Conservation (phyloP, 2,888 invertebrate genomes). For the Ectemnius cavifrons region DNA sequence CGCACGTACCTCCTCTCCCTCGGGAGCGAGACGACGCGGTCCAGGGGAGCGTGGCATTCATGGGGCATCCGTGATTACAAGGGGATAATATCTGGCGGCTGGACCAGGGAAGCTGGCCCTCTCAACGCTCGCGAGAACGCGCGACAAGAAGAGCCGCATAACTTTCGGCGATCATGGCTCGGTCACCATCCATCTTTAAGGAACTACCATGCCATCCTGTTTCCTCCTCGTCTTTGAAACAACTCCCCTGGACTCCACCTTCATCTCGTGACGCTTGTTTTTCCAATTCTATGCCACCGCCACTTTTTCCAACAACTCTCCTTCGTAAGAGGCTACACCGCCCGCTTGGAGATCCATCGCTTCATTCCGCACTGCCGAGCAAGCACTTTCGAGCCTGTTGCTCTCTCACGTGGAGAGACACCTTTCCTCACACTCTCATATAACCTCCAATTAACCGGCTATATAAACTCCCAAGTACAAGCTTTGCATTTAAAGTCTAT, state of each 20-base stretch:
- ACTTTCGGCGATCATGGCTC: constrained; percentile 67
- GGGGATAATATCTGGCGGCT: constrained; percentile 60
- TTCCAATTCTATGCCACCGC: constrained; percentile 21
- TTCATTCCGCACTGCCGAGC: constrained; percentile 65
- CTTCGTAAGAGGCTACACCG: constrained; percentile 35
- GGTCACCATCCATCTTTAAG: constrained; percentile 66
- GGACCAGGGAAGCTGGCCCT: constrained; percentile 21
- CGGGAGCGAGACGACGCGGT: constrained; percentile 44
- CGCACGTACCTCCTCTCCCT: constrained; percentile 64
- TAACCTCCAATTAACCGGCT: too few species aligned
- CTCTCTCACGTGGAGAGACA: too few species aligned
- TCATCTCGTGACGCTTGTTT: constrained; percentile 17
- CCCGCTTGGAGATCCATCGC: constrained; percentile 69
- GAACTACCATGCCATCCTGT: constrained; percentile 63
- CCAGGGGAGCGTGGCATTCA: constrained; percentile 48
- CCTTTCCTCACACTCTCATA: too few species aligned
- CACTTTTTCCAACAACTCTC: constrained; percentile 20
- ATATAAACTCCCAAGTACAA: too few species aligned
- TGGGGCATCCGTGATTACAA: constrained; percentile 45
- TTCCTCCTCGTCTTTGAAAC: constrained; percentile 28
- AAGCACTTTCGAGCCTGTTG: constrained; percentile 26
- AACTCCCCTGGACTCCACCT: background rate
- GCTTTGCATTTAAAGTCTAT: too few species aligned
- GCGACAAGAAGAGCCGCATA: constrained; percentile 72
- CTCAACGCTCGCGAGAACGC: background rate